Percentiles rank a stretch among this genome's conserved stretches.
These are phyloP conservation scores for Bombylius major DNA, from an alignment of 2,888 invertebrate species.

Conservation along the genomic window DNA sequence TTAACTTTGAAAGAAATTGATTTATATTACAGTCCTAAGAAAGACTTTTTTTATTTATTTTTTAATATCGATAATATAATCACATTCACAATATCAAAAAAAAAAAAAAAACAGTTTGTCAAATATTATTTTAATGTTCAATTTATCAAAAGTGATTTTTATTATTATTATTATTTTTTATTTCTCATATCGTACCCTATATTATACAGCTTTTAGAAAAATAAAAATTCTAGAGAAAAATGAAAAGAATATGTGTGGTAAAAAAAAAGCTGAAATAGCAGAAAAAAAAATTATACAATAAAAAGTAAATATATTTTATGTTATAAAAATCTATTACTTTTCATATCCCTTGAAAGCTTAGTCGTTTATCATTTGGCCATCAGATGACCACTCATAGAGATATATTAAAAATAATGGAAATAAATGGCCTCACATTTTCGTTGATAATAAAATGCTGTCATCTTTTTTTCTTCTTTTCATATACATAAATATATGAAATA, in stretches of 20 bases:
- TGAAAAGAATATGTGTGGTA: not conserved
- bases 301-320: not conserved
- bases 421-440: slow-evolving; percentile 14
- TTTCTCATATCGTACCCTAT: too few species aligned
- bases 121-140: too few species aligned
- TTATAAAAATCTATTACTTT: slow-evolving; percentile 15
- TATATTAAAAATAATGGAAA: slow-evolving; percentile 14
- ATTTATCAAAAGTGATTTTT: too few species aligned
- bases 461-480: not conserved
- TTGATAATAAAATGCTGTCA: slow-evolving; percentile 10
- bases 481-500: too few species aligned
- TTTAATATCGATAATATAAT: too few species aligned
- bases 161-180: too few species aligned
- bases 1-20: too few species aligned
- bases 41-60: too few species aligned
- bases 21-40: too few species aligned
- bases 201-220: too few species aligned
- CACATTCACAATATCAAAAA: too few species aligned
- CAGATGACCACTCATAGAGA: slow-evolving; percentile 15
- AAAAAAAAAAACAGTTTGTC: too few species aligned
- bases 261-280: not conserved
- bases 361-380: slow-evolving; percentile 12
- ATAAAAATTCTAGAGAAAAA: not conserved
- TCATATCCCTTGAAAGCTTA: slow-evolving; percentile 13
- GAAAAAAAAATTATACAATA: not conserved